A percentile compares a stretch with the other conserved stretches of the same genome.
phyloP scores from a whole-genome alignment of 2,797 vertebrate species.

The Spheniscus humboldti region DNA sequence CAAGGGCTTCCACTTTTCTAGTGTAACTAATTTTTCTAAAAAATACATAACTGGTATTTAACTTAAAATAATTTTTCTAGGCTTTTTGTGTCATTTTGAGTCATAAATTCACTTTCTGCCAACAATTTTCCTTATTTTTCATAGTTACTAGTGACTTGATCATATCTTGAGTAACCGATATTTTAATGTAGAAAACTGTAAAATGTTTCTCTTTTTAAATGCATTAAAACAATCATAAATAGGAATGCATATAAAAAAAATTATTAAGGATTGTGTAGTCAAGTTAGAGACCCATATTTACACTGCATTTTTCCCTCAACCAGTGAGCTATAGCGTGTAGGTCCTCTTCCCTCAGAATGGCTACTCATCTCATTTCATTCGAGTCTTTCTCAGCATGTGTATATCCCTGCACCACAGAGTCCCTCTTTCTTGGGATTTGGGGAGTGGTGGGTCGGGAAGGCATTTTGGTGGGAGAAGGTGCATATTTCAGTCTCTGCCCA shows the following conservation, averaged over 20 bases:
- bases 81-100: conserved; percentile 17
- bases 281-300: not conserved
- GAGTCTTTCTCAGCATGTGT: not conserved
- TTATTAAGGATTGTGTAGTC: not conserved
- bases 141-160: not conserved
- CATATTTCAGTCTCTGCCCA: not conserved
- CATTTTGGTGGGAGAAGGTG: not conserved
- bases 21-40: conserved; percentile 49
- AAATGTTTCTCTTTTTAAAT: conserved; percentile 50
- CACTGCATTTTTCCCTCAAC: not conserved
- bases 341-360: not conserved
- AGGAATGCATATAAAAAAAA: conserved; percentile 20
- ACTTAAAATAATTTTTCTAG: conserved; percentile 38
- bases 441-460: not conserved
- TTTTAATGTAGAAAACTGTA: conserved; percentile 38
- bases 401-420: not conserved
- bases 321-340: not conserved
- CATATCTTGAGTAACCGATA: not conserved
- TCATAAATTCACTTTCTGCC: conserved; percentile 20
- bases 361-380: not conserved
- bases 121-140: not conserved
- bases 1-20: conserved; percentile 35
- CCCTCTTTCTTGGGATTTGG: not conserved
- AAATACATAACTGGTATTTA: conserved; percentile 60
- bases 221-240: conserved; percentile 60